Conservation (phyloP, 2,113 vertebrate genomes). For the Nannobrachium achirus region DNA sequence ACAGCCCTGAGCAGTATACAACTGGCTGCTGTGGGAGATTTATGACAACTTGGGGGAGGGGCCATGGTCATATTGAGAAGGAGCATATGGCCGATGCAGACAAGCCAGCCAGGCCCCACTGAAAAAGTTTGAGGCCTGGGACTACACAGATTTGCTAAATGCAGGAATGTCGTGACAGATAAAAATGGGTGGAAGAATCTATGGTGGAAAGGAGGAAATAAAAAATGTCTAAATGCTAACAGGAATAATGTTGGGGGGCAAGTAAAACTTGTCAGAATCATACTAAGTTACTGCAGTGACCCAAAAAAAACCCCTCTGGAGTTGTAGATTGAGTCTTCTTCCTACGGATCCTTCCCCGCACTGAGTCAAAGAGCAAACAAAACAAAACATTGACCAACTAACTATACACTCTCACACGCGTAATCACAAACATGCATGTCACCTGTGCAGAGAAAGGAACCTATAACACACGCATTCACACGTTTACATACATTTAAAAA, state of each 20-base stretch:
- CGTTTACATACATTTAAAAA: neutral
- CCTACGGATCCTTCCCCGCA: slow-evolving; percentile 10
- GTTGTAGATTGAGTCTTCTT: neutral
- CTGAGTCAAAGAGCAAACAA: slow-evolving; percentile 46
- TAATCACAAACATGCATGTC: slow-evolving; percentile 46
- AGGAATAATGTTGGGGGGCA: neutral
- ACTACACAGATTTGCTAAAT: neutral
- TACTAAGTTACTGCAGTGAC: neutral
- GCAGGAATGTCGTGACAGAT: too few species aligned
- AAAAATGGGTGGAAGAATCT: too few species aligned
- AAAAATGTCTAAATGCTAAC: neutral
- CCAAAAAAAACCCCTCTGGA: neutral
- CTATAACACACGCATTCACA: slow-evolving; percentile 31
- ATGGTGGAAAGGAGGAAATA: too few species aligned
- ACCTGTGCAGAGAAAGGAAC: slow-evolving; percentile 43
- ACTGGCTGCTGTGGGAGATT: slow-evolving; percentile 19
- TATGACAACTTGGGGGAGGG: neutral
- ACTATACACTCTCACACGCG: slow-evolving; percentile 13
- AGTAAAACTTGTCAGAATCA: neutral
- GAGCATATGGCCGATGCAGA: neutral
- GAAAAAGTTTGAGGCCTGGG: neutral
- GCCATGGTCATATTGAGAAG: neutral
- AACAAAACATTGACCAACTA: slow-evolving; percentile 64
- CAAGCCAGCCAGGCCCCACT: neutral
- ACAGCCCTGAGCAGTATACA: slow-evolving; percentile 1